These are phyloP conservation scores for Xenopus petersii DNA, from an alignment of 2,797 vertebrate genomes.

Conservation along the genomic window DNA sequence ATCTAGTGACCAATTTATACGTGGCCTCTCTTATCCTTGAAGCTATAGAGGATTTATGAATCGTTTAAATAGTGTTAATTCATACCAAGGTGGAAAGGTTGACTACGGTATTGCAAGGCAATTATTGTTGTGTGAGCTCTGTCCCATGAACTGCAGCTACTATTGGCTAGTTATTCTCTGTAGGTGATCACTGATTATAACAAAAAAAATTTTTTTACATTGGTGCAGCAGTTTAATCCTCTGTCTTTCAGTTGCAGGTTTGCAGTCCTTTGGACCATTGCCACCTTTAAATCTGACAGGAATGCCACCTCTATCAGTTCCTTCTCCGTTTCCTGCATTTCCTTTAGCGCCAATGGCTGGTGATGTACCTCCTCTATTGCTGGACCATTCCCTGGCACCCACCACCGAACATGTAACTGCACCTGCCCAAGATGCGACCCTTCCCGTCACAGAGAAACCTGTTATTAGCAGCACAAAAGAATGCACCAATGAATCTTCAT, in stretches of 20 bases:
- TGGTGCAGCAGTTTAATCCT: too few species aligned
- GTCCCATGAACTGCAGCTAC: too few species aligned
- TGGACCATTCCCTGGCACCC: constrained; percentile 62
- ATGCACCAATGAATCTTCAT: constrained; percentile 67
- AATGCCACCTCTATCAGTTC: constrained; percentile 71
- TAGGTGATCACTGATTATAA: too few species aligned
- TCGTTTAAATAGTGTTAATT: too few species aligned
- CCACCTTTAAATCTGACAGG: constrained; percentile 80
- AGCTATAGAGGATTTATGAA: too few species aligned
- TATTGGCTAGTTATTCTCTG: too few species aligned
- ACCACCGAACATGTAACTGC: constrained; percentile 2
- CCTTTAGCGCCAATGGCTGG: constrained; percentile 59
- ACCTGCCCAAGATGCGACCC: not conserved
- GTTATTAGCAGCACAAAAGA: constrained; percentile 30
- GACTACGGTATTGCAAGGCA: too few species aligned
- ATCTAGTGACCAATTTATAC: too few species aligned
- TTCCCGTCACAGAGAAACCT: constrained; percentile 17
- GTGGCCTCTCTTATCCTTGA: too few species aligned
- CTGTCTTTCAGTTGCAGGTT: constrained; percentile 55
- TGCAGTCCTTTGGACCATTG: constrained; percentile 74
- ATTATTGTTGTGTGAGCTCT: too few species aligned
- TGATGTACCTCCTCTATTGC: constrained; percentile 61
- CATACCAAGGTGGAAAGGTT: too few species aligned
- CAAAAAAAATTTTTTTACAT: too few species aligned
- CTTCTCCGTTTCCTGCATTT: constrained; percentile 78